Evolutionary conservation across 1,140 invertebrate species (phyloP).

Genomic region (Tetraneura akinire): DNA sequence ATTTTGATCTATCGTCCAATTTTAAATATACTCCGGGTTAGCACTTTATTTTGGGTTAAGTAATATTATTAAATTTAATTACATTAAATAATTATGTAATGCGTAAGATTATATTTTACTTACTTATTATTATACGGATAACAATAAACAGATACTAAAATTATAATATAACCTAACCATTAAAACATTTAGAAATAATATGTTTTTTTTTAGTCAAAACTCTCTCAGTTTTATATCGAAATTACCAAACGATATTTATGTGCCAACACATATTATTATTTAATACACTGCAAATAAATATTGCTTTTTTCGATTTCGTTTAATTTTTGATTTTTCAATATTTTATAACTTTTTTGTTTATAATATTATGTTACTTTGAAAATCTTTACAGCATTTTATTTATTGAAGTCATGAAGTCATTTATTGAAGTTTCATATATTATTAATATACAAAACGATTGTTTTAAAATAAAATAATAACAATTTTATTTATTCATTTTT

Average conservation of each 20-base stretch:
- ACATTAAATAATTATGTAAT: too few relatives aligned
- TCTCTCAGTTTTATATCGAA: neutral
- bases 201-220: neutral
- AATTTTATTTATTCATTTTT: too few relatives aligned
- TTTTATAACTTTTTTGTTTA: too few relatives aligned
- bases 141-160: neutral
- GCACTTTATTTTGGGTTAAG: too few relatives aligned
- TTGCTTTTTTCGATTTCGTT: neutral
- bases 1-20: too few relatives aligned
- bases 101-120: neutral
- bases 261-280: neutral
- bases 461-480: too few relatives aligned
- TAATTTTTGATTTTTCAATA: too few relatives aligned
- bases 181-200: neutral
- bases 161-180: neutral
- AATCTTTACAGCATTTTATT: neutral
- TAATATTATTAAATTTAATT: too few relatives aligned
- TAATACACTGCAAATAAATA: constrained; percentile 5
- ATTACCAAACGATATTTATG: neutral
- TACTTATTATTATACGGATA: neutral
- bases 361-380: neutral
- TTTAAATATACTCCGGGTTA: too few relatives aligned
- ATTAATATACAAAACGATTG: too few relatives aligned
- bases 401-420: too few relatives aligned
- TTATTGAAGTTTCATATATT: too few relatives aligned